Evolutionary conservation across 2,888 invertebrate genomes (phyloP).

Genomic region (Microctonus hyperodae): DNA sequence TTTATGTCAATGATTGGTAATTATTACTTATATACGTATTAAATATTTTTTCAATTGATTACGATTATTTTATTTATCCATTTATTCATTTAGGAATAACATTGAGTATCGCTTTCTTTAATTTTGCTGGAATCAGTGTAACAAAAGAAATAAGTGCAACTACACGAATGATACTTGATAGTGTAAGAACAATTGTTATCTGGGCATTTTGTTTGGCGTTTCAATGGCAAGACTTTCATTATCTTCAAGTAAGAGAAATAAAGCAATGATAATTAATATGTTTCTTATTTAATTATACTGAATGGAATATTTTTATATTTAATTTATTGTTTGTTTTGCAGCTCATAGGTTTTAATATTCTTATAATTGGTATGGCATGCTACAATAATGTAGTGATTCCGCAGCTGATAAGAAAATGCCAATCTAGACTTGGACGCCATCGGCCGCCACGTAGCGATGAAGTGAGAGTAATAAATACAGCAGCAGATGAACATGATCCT

Average conservation of each 20-base stretch:
- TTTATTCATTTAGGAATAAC: conserved; percentile 71
- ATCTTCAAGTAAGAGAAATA: conserved; percentile 59
- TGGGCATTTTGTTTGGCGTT: conserved; percentile 83
- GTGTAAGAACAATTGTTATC: conserved; percentile 87
- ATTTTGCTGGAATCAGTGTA: conserved; percentile 89
- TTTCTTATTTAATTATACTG: too few species aligned
- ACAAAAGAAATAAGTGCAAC: conserved; percentile 94
- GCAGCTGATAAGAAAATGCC: conserved; percentile 51
- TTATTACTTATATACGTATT: conserved; percentile 29
- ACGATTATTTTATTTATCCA: conserved; percentile 8
- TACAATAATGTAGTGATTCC: conserved; percentile 75
- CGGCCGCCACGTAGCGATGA: conserved; percentile 48
- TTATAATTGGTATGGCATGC: conserved; percentile 82
- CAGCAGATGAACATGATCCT: conserved; percentile 49
- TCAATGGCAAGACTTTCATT: conserved; percentile 81
- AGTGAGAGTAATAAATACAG: conserved; percentile 54
- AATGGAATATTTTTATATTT: neutral
- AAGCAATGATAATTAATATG: neutral
- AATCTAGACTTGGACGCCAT: conserved; percentile 47
- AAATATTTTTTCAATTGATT: neutral
- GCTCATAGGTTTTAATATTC: conserved; percentile 78
- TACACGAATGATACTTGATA: conserved; percentile 88
- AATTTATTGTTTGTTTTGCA: conserved; percentile 54
- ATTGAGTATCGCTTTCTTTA: conserved; percentile 91
- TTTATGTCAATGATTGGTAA: conserved; percentile 73